Base-by-base conservation (phyloP, 2,888 invertebrate genomes). In the Ferdinandea cuprea region DNA sequence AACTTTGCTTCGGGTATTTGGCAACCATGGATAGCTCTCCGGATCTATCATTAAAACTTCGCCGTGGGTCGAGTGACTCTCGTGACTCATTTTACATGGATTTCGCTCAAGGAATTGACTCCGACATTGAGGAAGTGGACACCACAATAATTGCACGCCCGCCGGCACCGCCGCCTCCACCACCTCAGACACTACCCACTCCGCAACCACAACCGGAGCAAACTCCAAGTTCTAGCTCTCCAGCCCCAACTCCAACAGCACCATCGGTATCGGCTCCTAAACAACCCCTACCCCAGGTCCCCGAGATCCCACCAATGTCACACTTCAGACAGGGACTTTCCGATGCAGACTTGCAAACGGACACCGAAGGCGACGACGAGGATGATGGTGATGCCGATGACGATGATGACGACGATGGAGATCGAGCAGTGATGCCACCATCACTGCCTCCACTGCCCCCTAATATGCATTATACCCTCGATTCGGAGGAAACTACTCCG, bases 41-140 rank as follows among this genome's bases (percentile, higher is more conserved):
- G 84, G 96, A 96, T 91, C 92, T 96, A 91, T 96, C 96, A 92
- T 93, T 96, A 85, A 96, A 96, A 92, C 91, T 96, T 89, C 93
- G 96, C 87, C 94, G 96, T 76, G 96, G 96, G 61, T 96, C 96
- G 37, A 96, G 96, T 89, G 96, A 96, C 91, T 96, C 96, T 35
- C 93, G 96, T 85, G 96, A 96, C 91, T 96, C 96, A 68, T 96
- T 96, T 90, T 96, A 96, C 89, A 96, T 96, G 96, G 96, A 96
- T 91, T 96, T 96, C 89, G 96, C 96, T 87, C 96, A 95, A 92
- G 96, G 96, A 79, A 96, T 96, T 89, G 96, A 96, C 91, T 96
- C 96, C 17, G 96, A 97, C 89, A 96, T 96, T 87, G 96, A 96
- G 90, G 96, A 96, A 91, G 95, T 96, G 88, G 92, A 93, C 68